Percentiles rank a stretch among this genome's conserved stretches.
Evolutionary conservation across 2,113 vertebrate species (phyloP).

Genomic region (Muscicapa adusta): DNA sequence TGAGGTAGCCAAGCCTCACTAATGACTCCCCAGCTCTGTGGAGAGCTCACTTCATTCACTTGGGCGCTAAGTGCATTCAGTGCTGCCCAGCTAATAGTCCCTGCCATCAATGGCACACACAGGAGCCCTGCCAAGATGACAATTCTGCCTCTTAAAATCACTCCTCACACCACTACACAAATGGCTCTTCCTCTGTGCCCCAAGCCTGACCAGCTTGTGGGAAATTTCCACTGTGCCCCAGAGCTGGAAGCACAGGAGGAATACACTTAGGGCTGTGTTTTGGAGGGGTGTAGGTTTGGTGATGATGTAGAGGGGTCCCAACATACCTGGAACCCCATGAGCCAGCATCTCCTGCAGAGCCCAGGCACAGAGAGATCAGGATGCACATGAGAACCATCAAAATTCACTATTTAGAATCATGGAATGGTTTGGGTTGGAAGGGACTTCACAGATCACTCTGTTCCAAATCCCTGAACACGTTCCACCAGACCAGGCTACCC

Average conservation of each 20-base stretch:
- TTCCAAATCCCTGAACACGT: not conserved
- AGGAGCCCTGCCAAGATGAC: constrained; percentile 47
- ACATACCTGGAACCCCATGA: rapidly evolving
- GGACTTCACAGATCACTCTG: not conserved
- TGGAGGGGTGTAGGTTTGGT: not conserved
- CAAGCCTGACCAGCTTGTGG: not conserved
- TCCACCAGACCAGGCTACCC: not conserved
- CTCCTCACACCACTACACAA: not conserved
- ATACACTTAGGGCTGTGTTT: not conserved
- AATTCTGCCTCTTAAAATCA: constrained; percentile 31
- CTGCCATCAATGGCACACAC: constrained; percentile 28
- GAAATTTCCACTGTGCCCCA: not conserved
- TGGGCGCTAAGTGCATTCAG: not conserved
- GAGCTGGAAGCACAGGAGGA: not conserved
- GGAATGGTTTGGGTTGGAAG: not conserved
- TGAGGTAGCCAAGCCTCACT: not conserved
- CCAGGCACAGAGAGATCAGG: not conserved
- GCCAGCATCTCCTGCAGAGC: not conserved
- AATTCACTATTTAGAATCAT: not conserved
- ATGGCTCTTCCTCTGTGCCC: not conserved
- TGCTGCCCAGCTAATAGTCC: constrained; percentile 44
- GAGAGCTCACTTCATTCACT: not conserved
- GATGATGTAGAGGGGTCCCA: too few relatives aligned
- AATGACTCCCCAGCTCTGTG: not conserved
- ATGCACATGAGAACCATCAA: not conserved